phyloP scores from a whole-genome alignment of 2,113 vertebrate genomes.

The Nyctibius bracteatus region DNA sequence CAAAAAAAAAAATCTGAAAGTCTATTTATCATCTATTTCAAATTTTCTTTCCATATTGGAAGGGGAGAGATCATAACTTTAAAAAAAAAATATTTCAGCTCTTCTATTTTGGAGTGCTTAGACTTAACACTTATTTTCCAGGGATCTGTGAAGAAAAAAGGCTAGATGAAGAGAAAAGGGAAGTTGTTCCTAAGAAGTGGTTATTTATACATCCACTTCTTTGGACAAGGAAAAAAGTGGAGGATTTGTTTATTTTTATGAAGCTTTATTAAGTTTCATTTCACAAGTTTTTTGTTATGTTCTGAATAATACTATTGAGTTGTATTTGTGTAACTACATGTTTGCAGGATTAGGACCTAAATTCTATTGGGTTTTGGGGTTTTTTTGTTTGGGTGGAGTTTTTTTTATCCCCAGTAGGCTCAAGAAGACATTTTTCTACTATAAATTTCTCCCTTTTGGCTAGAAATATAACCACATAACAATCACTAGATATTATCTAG shows the following conservation, averaged over 20 bases:
- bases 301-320: neutral
- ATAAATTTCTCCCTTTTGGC: neutral
- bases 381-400: neutral
- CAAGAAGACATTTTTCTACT: neutral
- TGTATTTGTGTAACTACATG: neutral
- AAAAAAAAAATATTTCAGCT: neutral
- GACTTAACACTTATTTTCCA: neutral
- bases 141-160: neutral
- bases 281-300: neutral
- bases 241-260: neutral
- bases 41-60: neutral
- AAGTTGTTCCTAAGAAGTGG: neutral
- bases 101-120: neutral
- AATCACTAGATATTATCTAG: neutral
- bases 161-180: neutral
- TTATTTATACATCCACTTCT: neutral
- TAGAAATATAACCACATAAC: neutral
- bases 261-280: neutral
- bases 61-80: neutral
- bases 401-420: neutral
- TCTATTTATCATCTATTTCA: neutral
- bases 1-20: neutral
- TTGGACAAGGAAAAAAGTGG: neutral
- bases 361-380: neutral
- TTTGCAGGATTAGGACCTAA: neutral